phyloP scores from a whole-genome alignment of 2,797 vertebrate species.

The Pseudomugil tenellus region DNA sequence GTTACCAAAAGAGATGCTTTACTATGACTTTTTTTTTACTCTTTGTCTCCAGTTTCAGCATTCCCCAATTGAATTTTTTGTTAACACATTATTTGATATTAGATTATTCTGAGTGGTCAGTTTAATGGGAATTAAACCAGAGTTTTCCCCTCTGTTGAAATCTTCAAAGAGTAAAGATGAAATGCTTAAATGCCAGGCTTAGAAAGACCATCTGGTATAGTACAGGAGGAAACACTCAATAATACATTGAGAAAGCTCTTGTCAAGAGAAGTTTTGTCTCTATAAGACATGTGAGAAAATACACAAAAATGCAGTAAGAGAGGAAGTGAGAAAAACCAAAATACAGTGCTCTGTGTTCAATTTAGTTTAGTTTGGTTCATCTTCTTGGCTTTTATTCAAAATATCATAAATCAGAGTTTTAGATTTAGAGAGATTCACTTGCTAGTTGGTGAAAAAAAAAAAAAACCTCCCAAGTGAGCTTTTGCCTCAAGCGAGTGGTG shows the following conservation, averaged over 20 bases:
- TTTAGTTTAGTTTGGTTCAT: constrained; percentile 8
- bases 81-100: neutral
- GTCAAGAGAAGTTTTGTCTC: constrained; percentile 17
- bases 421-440: constrained; percentile 37
- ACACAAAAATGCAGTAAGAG: constrained; percentile 8
- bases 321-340: constrained; percentile 22
- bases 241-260: constrained; percentile 45
- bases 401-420: constrained; percentile 37
- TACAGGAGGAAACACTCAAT: constrained; percentile 49
- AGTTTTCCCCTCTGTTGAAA: constrained; percentile 28
- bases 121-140: constrained; percentile 19
- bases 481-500: constrained; percentile 56
- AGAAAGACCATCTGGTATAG: constrained; percentile 30
- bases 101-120: neutral
- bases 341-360: too few relatives aligned
- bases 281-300: constrained; percentile 22
- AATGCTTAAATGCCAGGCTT: constrained; percentile 38
- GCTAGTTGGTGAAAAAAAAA: constrained; percentile 63
- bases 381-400: constrained; percentile 26
- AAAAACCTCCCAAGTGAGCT: constrained; percentile 53
- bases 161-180: constrained; percentile 32
- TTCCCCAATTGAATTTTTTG: neutral
- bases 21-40: too few relatives aligned
- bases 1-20: neutral
- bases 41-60: too few relatives aligned